phyloP scores from a whole-genome alignment of 2,797 vertebrate genomes.

The Vultur gryphus region DNA sequence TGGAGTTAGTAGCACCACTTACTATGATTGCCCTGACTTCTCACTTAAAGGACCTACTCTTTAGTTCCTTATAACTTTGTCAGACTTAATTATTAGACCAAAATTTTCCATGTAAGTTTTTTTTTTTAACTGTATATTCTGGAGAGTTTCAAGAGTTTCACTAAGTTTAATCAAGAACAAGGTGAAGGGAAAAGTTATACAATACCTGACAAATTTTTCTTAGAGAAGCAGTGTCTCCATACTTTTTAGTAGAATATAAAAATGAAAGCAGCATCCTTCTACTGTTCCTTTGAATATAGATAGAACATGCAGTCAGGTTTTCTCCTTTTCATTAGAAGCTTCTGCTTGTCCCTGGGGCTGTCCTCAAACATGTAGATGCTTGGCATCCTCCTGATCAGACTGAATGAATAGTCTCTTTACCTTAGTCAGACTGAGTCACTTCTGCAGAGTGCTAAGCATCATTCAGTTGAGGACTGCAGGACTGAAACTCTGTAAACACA shows the following conservation, averaged over 20 bases:
- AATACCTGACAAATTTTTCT: neutral
- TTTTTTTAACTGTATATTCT: neutral
- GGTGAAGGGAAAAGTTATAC: neutral
- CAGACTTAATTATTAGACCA: neutral
- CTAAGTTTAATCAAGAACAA: neutral
- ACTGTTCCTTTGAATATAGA: neutral
- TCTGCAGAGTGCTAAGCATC: neutral
- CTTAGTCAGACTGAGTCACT: rapidly evolving
- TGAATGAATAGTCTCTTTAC: neutral
- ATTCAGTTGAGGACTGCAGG: neutral
- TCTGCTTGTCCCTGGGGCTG: neutral
- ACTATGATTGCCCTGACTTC: neutral
- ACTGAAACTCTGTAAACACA: neutral
- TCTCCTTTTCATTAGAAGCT: neutral
- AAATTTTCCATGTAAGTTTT: neutral
- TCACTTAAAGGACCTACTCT: neutral
- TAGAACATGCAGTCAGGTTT: neutral
- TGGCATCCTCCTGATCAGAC: neutral
- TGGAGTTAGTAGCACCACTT: neutral
- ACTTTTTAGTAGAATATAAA: neutral
- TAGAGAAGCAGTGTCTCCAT: neutral
- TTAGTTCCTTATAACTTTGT: neutral
- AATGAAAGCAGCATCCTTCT: neutral
- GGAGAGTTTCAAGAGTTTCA: neutral
- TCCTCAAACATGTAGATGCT: neutral